phyloP scores from a whole-genome alignment of 2,888 invertebrate species.

The Latrodectus elegans region DNA sequence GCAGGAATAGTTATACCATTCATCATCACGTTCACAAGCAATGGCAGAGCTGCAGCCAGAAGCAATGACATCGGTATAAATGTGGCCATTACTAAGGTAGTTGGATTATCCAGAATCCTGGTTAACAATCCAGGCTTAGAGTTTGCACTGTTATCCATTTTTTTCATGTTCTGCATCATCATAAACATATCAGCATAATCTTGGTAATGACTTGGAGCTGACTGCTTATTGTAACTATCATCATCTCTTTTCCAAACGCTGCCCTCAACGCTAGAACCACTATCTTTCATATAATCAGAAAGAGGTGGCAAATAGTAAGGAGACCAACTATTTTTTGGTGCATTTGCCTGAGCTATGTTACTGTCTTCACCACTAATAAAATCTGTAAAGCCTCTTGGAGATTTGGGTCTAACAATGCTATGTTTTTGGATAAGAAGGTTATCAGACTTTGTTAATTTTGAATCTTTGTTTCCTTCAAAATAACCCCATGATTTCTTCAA shows the following conservation, averaged over 20 bases:
- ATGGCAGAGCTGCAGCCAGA: slow-evolving; percentile 42
- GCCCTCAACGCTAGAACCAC: slow-evolving; percentile 23
- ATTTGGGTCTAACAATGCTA: background rate
- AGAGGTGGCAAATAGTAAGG: slow-evolving; percentile 38
- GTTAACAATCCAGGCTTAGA: slow-evolving; percentile 33
- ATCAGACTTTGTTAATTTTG: background rate
- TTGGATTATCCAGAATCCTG: slow-evolving; percentile 55
- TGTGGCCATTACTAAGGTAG: slow-evolving; percentile 50
- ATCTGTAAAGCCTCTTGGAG: slow-evolving; percentile 39
- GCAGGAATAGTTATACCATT: slow-evolving; percentile 46
- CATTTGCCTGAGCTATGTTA: background rate
- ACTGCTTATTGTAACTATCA: background rate
- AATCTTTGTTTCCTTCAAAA: slow-evolving; percentile 1
- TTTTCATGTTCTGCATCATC: slow-evolving; percentile 62
- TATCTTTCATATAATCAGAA: slow-evolving; percentile 27
- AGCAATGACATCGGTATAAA: slow-evolving; percentile 55
- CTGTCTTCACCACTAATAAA: slow-evolving; percentile 32
- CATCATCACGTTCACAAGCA: slow-evolving; percentile 56
- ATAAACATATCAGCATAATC: slow-evolving; percentile 44
- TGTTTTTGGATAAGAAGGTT: no score
- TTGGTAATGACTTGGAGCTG: slow-evolving; percentile 8
- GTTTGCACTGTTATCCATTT: slow-evolving; percentile 31
- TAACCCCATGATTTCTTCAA: slow-evolving; percentile 39
- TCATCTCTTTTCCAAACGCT: slow-evolving; percentile 31
- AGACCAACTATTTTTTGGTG: slow-evolving; percentile 32